Conservation (phyloP, 2,797 vertebrate genomes). For the Capromys pilorides region DNA sequence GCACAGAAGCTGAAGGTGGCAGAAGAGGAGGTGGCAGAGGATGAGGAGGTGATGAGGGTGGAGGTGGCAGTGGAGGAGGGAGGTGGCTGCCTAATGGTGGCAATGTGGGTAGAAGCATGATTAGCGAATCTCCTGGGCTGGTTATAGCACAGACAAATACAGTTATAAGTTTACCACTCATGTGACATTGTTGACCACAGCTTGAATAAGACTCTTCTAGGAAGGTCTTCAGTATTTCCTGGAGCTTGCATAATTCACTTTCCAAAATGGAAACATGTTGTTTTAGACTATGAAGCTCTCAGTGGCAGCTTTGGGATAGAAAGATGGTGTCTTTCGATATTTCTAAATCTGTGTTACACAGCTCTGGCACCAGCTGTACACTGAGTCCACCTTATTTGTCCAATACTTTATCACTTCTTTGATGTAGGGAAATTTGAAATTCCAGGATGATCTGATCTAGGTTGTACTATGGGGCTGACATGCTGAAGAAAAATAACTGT, state of each 20-base stretch:
- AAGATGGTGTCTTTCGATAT: conserved; percentile 82
- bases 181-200: conserved; percentile 63
- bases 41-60: conserved; percentile 63
- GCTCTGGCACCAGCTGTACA: conserved; percentile 83
- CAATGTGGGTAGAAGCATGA: background rate
- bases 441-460: conserved; percentile 66
- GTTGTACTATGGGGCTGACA: background rate
- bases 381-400: conserved; percentile 48
- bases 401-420: conserved; percentile 76
- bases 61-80: conserved; percentile 68
- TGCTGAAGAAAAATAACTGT: conserved; percentile 57
- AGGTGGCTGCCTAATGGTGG: conserved; percentile 43
- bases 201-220: conserved; percentile 78
- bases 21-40: conserved; percentile 73
- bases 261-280: conserved; percentile 87
- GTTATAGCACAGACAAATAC: background rate
- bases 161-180: background rate
- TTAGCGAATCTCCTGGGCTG: fast-evolving
- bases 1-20: conserved; percentile 75
- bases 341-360: conserved; percentile 78
- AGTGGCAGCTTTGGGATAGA: conserved; percentile 82
- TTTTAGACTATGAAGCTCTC: conserved; percentile 83
- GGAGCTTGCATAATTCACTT: conserved; percentile 86
- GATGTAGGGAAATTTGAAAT: conserved; percentile 72
- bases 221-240: conserved; percentile 78